A percentile compares a stretch with the other conserved stretches of the same genome.
Conservation (phyloP, 2,888 invertebrate species). For the Neelides folsomi region DNA sequence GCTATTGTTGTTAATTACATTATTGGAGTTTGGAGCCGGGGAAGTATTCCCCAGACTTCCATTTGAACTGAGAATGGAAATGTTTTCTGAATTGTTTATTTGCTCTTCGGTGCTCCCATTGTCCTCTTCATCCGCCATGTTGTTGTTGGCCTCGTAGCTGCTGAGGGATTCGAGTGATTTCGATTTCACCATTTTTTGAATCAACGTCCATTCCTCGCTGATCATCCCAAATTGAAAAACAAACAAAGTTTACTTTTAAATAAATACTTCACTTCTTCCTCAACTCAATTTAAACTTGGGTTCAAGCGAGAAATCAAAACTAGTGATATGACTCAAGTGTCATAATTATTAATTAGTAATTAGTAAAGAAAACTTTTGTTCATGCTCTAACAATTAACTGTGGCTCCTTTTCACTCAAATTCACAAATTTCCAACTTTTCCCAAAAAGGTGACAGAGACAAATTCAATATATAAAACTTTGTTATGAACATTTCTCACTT, state of each 20-base stretch:
- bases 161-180: slow-evolving; percentile 22
- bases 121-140: background rate
- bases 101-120: background rate
- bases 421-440: too few relatives aligned
- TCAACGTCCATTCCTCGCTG: slow-evolving; percentile 90
- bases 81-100: background rate
- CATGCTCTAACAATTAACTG: too few relatives aligned
- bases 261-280: too few relatives aligned
- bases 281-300: too few relatives aligned
- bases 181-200: slow-evolving; percentile 45
- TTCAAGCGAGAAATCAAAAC: too few relatives aligned
- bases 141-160: slow-evolving; percentile 17
- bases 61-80: too few relatives aligned
- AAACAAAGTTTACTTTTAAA: background rate
- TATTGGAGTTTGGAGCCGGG: background rate
- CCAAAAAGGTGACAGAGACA: too few relatives aligned
- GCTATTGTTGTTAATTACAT: slow-evolving; percentile 1
- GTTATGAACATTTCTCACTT: too few relatives aligned
- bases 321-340: background rate
- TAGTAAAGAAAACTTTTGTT: too few relatives aligned
- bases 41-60: background rate
- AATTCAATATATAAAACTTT: too few relatives aligned
- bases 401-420: too few relatives aligned
- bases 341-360: slow-evolving; percentile 2
- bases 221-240: background rate